Conservation (phyloP, 2,113 vertebrate species). For the Brachyistius frenatus region DNA sequence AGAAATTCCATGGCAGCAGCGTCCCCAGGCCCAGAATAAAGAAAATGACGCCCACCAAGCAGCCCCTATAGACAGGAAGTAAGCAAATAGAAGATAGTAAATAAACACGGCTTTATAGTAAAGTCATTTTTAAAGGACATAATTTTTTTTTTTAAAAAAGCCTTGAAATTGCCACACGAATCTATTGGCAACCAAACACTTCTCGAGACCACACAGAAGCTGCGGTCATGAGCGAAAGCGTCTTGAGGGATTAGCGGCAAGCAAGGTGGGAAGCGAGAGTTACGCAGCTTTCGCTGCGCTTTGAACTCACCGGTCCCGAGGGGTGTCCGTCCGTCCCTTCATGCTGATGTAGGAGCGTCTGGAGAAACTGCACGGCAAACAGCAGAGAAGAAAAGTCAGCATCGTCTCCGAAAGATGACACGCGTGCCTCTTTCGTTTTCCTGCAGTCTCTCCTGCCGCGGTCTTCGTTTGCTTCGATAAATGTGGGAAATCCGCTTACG, state of each 20-base stretch:
- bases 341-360: conserved; percentile 48
- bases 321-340: conserved; percentile 54
- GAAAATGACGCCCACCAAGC: conserved; percentile 86
- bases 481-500: conserved; percentile 32
- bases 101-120: background rate
- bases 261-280: background rate
- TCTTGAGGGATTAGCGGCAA: background rate
- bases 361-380: conserved; percentile 32
- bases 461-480: conserved; percentile 3
- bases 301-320: conserved; percentile 70
- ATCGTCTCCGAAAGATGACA: background rate
- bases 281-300: background rate
- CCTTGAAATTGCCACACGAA: too few relatives aligned
- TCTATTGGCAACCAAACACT: background rate
- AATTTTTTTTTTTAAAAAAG: too few relatives aligned
- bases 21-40: conserved; percentile 92
- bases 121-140: background rate
- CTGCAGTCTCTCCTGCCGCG: background rate
- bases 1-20: conserved; percentile 93
- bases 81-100: background rate
- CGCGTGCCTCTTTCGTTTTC: background rate
- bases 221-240: background rate
- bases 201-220: background rate
- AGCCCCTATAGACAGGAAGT: conserved; percentile 75
- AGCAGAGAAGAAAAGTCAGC: conserved; percentile 13